Percentiles rank a stretch among this genome's conserved stretches.
Conservation (phyloP, 92 coral and sea anemone species). For the Ricordea florida region DNA sequence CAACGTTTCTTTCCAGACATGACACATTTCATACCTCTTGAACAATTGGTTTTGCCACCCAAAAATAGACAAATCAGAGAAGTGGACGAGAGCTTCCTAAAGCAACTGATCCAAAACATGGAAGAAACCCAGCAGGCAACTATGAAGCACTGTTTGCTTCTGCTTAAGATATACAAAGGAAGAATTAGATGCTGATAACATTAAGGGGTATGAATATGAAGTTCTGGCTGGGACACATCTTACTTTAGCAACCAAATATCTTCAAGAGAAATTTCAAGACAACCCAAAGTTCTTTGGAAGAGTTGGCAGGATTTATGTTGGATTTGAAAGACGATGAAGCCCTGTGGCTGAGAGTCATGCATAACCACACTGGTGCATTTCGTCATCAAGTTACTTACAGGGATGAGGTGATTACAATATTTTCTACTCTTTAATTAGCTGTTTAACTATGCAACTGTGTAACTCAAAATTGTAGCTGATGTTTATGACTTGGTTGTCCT, state of each 20-base stretch:
- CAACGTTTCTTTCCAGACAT: not conserved
- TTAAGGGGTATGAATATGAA: slow-evolving; percentile 20
- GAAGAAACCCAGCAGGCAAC: slow-evolving; percentile 27
- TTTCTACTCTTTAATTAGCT: too few species aligned
- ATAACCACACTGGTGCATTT: slow-evolving; percentile 53
- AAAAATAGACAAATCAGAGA: slow-evolving; percentile 25
- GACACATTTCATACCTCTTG: slow-evolving; percentile 25
- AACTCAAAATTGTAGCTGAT: too few species aligned
- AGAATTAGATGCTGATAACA: not conserved
- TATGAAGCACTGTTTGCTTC: slow-evolving; percentile 31
- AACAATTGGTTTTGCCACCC: slow-evolving; percentile 18
- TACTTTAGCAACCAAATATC: slow-evolving; percentile 30
- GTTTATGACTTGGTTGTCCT: too few species aligned
- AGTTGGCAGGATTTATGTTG: slow-evolving; percentile 29
- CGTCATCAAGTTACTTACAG: slow-evolving; percentile 50
- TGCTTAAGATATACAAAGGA: not conserved
- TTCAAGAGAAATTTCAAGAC: slow-evolving; percentile 20
- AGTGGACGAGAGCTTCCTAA: slow-evolving; percentile 17
- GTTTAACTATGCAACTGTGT: too few species aligned
- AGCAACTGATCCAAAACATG: slow-evolving; percentile 24
- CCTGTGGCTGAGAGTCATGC: slow-evolving; percentile 55
- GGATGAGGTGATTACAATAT: slow-evolving; percentile 63
- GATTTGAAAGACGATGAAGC: slow-evolving; percentile 60
- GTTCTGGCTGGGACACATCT: slow-evolving; percentile 59
- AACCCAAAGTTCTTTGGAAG: slow-evolving; percentile 5